These are phyloP conservation scores for Phaedon cochleariae DNA, from an alignment of 2,888 invertebrate species.

Conservation along the genomic window DNA sequence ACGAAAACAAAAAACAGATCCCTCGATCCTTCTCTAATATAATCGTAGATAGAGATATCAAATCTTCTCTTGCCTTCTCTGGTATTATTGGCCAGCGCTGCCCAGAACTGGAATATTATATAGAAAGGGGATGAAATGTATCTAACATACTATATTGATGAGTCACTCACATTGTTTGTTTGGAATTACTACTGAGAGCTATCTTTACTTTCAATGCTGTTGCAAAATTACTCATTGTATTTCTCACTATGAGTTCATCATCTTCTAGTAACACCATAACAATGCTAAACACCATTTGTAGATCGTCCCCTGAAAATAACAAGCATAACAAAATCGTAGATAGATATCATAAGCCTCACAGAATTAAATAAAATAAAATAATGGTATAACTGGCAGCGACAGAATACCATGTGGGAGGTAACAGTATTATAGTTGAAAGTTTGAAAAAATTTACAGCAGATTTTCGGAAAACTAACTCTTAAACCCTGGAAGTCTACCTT, in stretches of 20 bases:
- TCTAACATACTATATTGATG: background rate
- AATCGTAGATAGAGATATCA: constrained; percentile 47
- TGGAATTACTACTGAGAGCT: constrained; percentile 32
- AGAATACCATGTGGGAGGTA: too few relatives aligned
- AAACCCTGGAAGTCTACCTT: too few relatives aligned
- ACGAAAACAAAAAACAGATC: constrained; percentile 51
- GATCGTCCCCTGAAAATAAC: constrained; percentile 38
- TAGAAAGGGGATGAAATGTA: too few relatives aligned
- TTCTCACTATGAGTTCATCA: constrained; percentile 62
- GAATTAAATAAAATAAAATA: too few relatives aligned
- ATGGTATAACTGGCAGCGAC: too few relatives aligned
- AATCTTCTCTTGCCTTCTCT: constrained; percentile 54
- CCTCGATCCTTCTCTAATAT: constrained; percentile 45
- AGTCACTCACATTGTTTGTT: constrained; percentile 40
- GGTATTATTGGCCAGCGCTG: constrained; percentile 49
- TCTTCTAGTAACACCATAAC: constrained; percentile 66
- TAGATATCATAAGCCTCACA: background rate
- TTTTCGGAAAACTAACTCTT: too few relatives aligned
- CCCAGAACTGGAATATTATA: constrained; percentile 36
- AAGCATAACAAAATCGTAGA: too few relatives aligned
- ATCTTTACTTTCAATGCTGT: constrained; percentile 39
- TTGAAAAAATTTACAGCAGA: too few relatives aligned
- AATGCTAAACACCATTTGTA: constrained; percentile 56
- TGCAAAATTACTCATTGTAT: constrained; percentile 52
- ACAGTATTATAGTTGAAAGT: too few relatives aligned